Conservation (phyloP, 2,113 vertebrate species). For the Scatophagus argus region DNA sequence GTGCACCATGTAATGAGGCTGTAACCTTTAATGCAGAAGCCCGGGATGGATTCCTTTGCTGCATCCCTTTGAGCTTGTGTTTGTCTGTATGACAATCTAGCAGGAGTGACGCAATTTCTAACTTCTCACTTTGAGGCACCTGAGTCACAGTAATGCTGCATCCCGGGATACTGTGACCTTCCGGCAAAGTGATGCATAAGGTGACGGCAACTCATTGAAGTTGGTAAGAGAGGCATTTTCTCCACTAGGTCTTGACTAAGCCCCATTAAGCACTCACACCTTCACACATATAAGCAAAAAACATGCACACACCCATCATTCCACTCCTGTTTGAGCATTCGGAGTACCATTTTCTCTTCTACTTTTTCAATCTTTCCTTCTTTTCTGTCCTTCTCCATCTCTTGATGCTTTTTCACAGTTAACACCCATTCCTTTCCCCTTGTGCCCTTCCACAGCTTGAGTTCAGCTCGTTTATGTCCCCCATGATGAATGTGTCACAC, state of each 20-base stretch:
- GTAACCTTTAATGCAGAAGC: no score
- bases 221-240: background rate
- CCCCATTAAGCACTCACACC: constrained; percentile 46
- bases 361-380: background rate
- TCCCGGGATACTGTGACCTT: constrained; percentile 51
- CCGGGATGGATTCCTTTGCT: no score
- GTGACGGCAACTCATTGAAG: constrained; percentile 30
- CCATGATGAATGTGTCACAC: constrained; percentile 67
- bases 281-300: constrained; percentile 29
- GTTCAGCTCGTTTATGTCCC: constrained; percentile 66
- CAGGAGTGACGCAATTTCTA: background rate
- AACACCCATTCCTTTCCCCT: constrained; percentile 34
- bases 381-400: background rate
- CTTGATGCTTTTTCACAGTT: constrained; percentile 18
- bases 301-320: constrained; percentile 29
- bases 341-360: background rate
- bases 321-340: background rate
- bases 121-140: constrained; percentile 24
- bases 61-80: background rate
- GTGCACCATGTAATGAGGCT: no score
- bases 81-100: background rate
- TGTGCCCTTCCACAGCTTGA: constrained; percentile 43
- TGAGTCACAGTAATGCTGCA: background rate
- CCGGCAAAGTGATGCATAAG: constrained; percentile 32
- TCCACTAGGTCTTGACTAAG: constrained; percentile 40